These are phyloP conservation scores for Catharus minimus DNA, from an alignment of 2,113 vertebrate species.

Conservation along the genomic window DNA sequence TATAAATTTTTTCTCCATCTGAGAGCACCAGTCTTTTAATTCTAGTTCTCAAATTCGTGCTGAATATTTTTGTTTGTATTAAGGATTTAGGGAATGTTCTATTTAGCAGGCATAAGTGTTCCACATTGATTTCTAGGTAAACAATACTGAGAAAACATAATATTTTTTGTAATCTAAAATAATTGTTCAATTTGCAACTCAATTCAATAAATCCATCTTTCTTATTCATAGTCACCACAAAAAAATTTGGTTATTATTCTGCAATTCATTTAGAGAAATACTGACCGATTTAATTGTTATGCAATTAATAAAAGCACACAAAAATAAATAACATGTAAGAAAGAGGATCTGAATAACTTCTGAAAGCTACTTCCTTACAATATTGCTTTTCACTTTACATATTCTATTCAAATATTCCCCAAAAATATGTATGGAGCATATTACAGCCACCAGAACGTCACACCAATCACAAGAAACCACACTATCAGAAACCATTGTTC, in stretches of 20 bases:
- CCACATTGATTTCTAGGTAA: background rate
- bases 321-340: background rate
- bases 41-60: background rate
- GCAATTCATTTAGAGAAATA: background rate
- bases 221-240: background rate
- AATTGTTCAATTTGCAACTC: background rate
- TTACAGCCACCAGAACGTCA: background rate
- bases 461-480: background rate
- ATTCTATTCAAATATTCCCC: background rate
- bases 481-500: background rate
- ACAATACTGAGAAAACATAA: background rate
- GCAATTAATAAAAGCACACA: background rate
- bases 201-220: background rate
- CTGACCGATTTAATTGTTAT: background rate
- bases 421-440: background rate
- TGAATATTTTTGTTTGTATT: background rate
- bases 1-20: background rate
- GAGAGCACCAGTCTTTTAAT: background rate
- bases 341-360: background rate
- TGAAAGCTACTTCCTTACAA: background rate
- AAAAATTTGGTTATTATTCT: background rate
- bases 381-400: background rate
- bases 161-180: background rate
- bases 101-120: background rate
- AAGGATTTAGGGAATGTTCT: background rate